Evolutionary conservation across 2,113 vertebrate genomes (phyloP).

Genomic region (Synchiropus splendidus): DNA sequence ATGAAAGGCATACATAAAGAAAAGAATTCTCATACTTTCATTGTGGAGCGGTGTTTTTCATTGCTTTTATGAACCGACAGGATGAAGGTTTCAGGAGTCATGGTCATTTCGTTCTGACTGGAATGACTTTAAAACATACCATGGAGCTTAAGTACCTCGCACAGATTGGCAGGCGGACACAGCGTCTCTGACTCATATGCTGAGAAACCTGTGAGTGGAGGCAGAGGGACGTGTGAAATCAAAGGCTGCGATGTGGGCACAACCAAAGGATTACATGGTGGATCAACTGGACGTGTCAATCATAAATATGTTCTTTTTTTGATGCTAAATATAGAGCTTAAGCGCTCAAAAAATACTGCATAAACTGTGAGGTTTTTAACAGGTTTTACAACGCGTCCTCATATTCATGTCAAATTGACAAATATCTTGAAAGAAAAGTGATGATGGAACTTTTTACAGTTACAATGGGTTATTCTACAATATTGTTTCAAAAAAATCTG

Average conservation of each 20-base stretch:
- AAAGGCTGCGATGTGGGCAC: conserved; percentile 18
- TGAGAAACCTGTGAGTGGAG: conserved; percentile 22
- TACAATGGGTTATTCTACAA: too few species aligned
- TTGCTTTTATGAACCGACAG: too few species aligned
- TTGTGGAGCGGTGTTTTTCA: too few species aligned
- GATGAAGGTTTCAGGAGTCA: neutral
- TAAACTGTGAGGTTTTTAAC: too few species aligned
- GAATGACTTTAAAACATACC: conserved; percentile 13
- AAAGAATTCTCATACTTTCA: too few species aligned
- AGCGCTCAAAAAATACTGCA: too few species aligned
- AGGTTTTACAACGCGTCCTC: too few species aligned
- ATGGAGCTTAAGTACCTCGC: conserved; percentile 3
- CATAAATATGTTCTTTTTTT: conserved; percentile 11
- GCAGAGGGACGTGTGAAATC: conserved; percentile 25
- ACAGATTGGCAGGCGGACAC: conserved; percentile 31
- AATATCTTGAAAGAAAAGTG: too few species aligned
- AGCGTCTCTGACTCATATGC: conserved; percentile 30
- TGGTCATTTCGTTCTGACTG: conserved; percentile 5
- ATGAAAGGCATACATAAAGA: too few species aligned
- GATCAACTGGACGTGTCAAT: conserved; percentile 34
- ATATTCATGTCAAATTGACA: too few species aligned
- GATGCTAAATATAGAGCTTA: neutral
- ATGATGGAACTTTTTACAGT: too few species aligned
- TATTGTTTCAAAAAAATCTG: too few species aligned
- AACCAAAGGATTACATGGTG: conserved; percentile 11